Evolutionary conservation across 92 coral and sea anemone species (phyloP).

Genomic region (Hydrozoanthus gracilis): DNA sequence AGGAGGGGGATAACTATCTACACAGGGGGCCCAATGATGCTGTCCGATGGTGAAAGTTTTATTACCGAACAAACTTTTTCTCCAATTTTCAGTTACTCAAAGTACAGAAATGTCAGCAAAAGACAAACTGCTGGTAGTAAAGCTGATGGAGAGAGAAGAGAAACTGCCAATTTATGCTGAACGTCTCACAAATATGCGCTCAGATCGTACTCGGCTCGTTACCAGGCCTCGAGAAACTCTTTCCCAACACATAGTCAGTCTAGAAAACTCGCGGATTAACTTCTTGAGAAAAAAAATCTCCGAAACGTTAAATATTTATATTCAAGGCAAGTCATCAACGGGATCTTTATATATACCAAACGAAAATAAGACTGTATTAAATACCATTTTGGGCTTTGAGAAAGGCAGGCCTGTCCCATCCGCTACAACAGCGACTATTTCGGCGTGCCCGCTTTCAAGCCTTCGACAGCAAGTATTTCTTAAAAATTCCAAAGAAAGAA

Average conservation of each 20-base stretch:
- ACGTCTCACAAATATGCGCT: background rate
- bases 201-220: background rate
- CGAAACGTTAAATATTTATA: background rate
- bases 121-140: background rate
- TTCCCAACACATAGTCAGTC: background rate
- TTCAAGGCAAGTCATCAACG: slow-evolving; percentile 32
- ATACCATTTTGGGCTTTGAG: slow-evolving; percentile 23
- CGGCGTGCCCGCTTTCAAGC: background rate
- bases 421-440: background rate
- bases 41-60: background rate
- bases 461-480: background rate
- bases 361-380: slow-evolving; percentile 7
- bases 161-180: background rate
- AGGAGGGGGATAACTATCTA: background rate
- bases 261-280: background rate
- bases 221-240: background rate
- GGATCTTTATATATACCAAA: background rate
- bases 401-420: background rate
- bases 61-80: background rate
- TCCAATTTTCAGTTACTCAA: background rate
- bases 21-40: background rate
- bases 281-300: background rate
- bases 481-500: background rate
- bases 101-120: background rate
- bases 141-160: background rate